phyloP scores from a whole-genome alignment of 2,797 vertebrate species.

The Melanotaenia maccullochi region DNA sequence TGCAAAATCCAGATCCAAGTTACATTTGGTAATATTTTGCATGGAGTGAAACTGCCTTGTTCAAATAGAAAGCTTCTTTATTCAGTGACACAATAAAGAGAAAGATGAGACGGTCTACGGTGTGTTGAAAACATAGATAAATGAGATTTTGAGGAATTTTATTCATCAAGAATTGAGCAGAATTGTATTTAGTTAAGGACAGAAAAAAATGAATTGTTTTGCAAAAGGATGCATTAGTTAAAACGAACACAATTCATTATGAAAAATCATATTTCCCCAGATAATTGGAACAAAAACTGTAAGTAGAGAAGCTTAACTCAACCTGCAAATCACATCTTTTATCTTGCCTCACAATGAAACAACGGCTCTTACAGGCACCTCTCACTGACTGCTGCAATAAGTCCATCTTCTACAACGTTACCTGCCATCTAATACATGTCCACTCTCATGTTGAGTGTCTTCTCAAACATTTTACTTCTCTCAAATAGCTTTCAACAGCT shows the following conservation, averaged over 20 bases:
- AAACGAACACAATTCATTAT: not conserved
- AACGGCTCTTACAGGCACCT: not conserved
- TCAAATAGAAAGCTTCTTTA: not conserved
- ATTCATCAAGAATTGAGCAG: not conserved
- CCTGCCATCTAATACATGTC: constrained; percentile 13
- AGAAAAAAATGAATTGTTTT: not conserved
- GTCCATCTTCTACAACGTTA: constrained; percentile 7
- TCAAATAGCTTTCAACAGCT: constrained; percentile 52
- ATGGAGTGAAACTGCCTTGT: not conserved
- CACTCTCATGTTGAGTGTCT: constrained; percentile 27
- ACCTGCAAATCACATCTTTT: constrained; percentile 25
- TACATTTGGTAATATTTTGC: not conserved
- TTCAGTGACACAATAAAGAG: not conserved
- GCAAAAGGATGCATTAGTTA: not conserved
- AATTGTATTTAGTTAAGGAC: not conserved
- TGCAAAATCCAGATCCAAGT: not conserved
- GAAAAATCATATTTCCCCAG: constrained; percentile 2
- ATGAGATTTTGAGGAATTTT: not conserved
- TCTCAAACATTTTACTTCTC: constrained; percentile 26
- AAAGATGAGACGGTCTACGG: not conserved
- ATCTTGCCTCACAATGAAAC: constrained; percentile 12
- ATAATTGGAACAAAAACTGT: constrained; percentile 12
- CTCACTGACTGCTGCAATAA: not conserved
- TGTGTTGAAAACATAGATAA: constrained; percentile 2
- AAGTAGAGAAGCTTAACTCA: constrained; percentile 3